Base-by-base conservation (phyloP, 2,113 vertebrate species). In the Alethe diademata region DNA sequence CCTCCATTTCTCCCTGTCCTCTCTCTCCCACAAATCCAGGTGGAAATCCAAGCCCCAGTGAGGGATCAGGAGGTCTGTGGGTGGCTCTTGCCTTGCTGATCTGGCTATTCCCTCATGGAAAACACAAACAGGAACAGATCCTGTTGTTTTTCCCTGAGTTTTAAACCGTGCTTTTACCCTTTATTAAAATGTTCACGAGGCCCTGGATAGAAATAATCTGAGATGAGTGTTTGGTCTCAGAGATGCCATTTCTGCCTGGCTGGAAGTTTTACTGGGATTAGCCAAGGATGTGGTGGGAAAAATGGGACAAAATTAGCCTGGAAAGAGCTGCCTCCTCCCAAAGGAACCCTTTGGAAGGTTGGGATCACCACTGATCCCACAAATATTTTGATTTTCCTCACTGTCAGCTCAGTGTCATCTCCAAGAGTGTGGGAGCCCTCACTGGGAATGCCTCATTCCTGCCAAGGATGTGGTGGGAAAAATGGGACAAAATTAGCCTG, bases 371-470 rank as follows among this genome's bases (percentile, higher is more conserved):
- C 5, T 5, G 14, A 47, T 31, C 23, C 33, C 62, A n/a, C 0
- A 2, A 7, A 33, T 11, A 43, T 76, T 76, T 29, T 3, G 3
- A 11, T 35, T 81, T 84, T 35, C 28, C 51, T 81, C 51, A 20
- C 19, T 5, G 20, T 45, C 19, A 45, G 43, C 43, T 45, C 43
- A 18, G 8, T 45, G 9, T 50, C 0, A 0, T 2, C 35, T 47
- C 65, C 35, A 35, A 35, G 35, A 35, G 35, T 35, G 35, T 35
- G 35, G 35, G 35, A 35, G 35, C 35, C 24, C 36, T 29, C 12
- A 6, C 5, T 45, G 67, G 48, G 47, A 66, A 74, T 43, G 33
- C 40, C 67, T 56, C 16, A 5, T 25, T 81, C 69, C 57, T 73
- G 14, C 31, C 62, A 51, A 40, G 80, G 42, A 74, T 50, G 14